Base-by-base conservation (phyloP, 2,797 vertebrate species). In the Buceros bicornis region DNA sequence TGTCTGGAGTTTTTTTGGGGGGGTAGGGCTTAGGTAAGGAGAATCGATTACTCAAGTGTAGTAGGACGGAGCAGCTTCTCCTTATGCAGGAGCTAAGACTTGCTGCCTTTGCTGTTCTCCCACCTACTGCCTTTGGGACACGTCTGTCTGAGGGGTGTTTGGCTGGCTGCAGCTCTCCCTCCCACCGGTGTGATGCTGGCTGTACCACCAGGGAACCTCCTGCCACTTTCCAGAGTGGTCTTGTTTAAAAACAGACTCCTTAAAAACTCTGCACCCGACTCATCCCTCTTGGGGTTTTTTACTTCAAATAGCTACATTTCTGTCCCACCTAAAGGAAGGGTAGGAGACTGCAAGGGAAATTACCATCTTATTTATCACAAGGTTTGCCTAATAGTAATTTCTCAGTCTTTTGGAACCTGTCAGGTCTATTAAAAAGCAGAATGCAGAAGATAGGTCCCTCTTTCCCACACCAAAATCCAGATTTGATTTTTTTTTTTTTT, bases 181-280 rank as follows among this genome's bases (percentile, higher is more conserved):
- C 16, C n/a, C 0, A 0, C 21, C 26, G 33, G 5, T 0, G 0
- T 21, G 56, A 45, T 56, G 47, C 33, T 7, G 8, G 42, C 40
- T 47, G 56, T 61, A 56, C 5, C 37, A 37, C 25, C 8, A 13
- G 24, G 35, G 13, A 86, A 45, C 12, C 25, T 0, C 0, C 37
- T 72, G 45, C 40, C 16, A 10, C 48, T 31, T 71, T 42, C 31
- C 42, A 86, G n/a, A 64, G 6, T 12, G 11, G 7, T 77, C 54
- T 64, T 60, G 4, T 45, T 74, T 78, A 31, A 91, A 95, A 92
- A 7, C 4, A 92, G 24, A 47, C 18, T 61, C 3, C 2, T 42
- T 69, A 62, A 94, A 82, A 56, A 25, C 11, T 62, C 58, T 79
- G 13, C 13, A 65, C 13, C 6, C 24, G 29, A 58, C 25, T 57